Evolutionary conservation across 2,888 invertebrate species (phyloP).

Genomic region (Sinopyrophorus schimmeli): DNA sequence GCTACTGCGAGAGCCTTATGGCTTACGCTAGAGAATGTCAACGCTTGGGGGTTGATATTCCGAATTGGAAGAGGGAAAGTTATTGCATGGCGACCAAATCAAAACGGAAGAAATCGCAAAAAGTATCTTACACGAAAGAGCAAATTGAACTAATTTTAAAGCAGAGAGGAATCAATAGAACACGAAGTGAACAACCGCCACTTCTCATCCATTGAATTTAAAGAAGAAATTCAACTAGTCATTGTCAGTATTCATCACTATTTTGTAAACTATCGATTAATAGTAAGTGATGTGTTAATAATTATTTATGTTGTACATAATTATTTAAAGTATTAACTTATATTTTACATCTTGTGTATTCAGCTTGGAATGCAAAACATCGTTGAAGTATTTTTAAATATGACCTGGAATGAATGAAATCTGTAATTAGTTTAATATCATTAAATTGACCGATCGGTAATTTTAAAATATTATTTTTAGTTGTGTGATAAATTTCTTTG

Average conservation of each 20-base stretch:
- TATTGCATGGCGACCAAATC: slow-evolving; percentile 26
- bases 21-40: slow-evolving; percentile 89
- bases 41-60: slow-evolving; percentile 71
- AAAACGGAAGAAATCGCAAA: slow-evolving; percentile 21
- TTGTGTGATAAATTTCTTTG: no score
- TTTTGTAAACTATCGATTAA: neutral
- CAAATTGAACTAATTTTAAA: slow-evolving; percentile 32
- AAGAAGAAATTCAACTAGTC: slow-evolving; percentile 43
- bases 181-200: slow-evolving; percentile 32
- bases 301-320: slow-evolving; percentile 32
- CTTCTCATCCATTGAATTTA: slow-evolving; percentile 36
- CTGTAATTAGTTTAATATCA: no score
- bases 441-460: no score
- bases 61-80: slow-evolving; percentile 66
- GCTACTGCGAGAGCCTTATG: slow-evolving; percentile 87
- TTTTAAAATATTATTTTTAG: slow-evolving; percentile 4
- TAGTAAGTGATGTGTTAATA: slow-evolving; percentile 18
- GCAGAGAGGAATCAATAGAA: slow-evolving; percentile 28
- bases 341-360: no score
- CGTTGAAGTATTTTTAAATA: no score
- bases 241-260: slow-evolving; percentile 48
- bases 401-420: no score
- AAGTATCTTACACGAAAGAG: slow-evolving; percentile 26
- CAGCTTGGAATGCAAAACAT: no score
- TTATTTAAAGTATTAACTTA: slow-evolving; percentile 31